A percentile compares a stretch with the other conserved stretches of the same genome.
phyloP scores from a whole-genome alignment of 1,140 invertebrate species.

The Pseudachorutes palmiensis region DNA sequence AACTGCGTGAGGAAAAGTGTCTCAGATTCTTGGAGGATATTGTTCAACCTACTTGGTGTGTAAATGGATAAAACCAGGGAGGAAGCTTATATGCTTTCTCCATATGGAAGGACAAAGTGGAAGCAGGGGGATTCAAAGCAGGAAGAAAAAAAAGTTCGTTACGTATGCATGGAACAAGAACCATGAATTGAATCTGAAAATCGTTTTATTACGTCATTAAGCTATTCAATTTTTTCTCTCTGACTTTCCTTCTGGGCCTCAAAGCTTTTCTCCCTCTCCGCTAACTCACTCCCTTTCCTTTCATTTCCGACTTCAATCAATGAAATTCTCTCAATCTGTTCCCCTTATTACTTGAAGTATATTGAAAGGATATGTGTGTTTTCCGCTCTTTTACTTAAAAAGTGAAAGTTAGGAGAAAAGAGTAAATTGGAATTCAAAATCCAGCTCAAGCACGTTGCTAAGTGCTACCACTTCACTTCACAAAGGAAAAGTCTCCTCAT shows the following conservation, averaged over 20 bases:
- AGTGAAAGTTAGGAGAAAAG: slow-evolving; percentile 15
- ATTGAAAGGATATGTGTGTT: slow-evolving; percentile 10
- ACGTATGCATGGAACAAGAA: slow-evolving; percentile 33
- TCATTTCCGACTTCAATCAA: slow-evolving; percentile 26
- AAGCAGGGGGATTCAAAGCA: too few relatives aligned
- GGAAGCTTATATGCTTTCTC: background rate
- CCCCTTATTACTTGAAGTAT: slow-evolving; percentile 10
- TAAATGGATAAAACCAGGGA: too few relatives aligned
- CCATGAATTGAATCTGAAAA: slow-evolving; percentile 37
- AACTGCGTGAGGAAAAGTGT: background rate
- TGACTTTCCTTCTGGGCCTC: background rate
- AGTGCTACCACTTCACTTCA: too few relatives aligned
- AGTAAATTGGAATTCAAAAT: background rate
- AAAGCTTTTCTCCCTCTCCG: slow-evolving; percentile 14
- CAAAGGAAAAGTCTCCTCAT: too few relatives aligned
- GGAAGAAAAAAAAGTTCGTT: slow-evolving; percentile 35
- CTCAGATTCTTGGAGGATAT: background rate
- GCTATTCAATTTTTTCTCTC: slow-evolving; percentile 36
- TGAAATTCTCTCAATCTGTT: slow-evolving; percentile 33
- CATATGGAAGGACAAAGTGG: slow-evolving; percentile 8
- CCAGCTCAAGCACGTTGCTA: background rate
- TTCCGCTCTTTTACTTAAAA: slow-evolving; percentile 1
- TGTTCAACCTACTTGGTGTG: background rate
- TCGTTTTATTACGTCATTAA: slow-evolving; percentile 38
- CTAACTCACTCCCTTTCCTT: slow-evolving; percentile 14